These are phyloP conservation scores for Sphaerodactylus townsendi DNA, from an alignment of 2,113 vertebrate genomes.

Conservation along the genomic window DNA sequence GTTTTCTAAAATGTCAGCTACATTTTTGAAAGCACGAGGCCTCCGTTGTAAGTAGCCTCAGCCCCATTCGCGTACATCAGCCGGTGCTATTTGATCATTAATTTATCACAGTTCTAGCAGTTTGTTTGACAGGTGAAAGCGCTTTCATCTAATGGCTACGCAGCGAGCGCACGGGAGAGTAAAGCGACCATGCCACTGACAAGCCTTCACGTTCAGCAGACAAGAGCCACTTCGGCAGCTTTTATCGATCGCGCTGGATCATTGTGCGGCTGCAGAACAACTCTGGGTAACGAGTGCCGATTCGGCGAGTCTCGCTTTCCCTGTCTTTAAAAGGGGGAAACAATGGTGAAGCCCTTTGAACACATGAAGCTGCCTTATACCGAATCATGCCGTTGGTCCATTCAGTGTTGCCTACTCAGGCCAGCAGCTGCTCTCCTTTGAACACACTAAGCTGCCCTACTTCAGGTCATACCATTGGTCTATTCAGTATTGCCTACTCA, in stretches of 20 bases:
- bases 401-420: no score
- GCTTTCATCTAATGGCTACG: constrained; percentile 90
- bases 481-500: no score
- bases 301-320: constrained; percentile 39
- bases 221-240: constrained; percentile 71
- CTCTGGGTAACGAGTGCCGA: constrained; percentile 66
- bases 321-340: neutral
- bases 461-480: no score
- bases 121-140: constrained; percentile 94
- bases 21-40: constrained; percentile 81
- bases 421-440: no score
- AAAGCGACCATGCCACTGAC: constrained; percentile 68
- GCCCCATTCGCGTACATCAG: constrained; percentile 83
- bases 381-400: no score
- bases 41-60: constrained; percentile 81
- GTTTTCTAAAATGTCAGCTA: constrained; percentile 83
- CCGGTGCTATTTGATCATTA: constrained; percentile 94
- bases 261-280: constrained; percentile 69
- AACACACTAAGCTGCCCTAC: no score
- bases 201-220: constrained; percentile 65
- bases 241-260: constrained; percentile 73
- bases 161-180: constrained; percentile 75
- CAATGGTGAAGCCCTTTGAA: no score
- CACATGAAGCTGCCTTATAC: no score
- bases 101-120: constrained; percentile 96